phyloP scores from a whole-genome alignment of 1,140 invertebrate genomes.

The Apis florea region DNA sequence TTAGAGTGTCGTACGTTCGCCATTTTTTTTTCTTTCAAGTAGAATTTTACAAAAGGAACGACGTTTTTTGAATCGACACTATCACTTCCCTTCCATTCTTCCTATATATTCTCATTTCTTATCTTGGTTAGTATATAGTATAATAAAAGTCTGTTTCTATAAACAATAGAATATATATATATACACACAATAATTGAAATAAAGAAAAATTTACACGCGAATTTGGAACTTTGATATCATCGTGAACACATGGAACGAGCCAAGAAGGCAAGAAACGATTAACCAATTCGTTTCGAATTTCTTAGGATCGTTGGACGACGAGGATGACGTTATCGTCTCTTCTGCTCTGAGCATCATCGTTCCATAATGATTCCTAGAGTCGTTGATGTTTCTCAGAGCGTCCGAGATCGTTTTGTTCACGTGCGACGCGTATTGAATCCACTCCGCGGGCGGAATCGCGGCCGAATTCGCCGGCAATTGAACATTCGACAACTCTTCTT shows the following conservation, averaged over 20 bases:
- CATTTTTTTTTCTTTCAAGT: no score
- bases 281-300: not conserved
- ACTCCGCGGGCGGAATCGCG: not conserved
- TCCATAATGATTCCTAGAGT: no score
- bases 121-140: not conserved
- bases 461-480: not conserved
- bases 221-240: not conserved
- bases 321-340: not conserved
- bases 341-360: not conserved
- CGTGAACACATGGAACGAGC: not conserved
- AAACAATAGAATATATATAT: conserved; percentile 14
- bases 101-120: no score
- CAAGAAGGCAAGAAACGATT: not conserved
- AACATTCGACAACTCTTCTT: conserved; percentile 1
- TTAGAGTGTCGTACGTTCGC: no score
- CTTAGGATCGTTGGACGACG: not conserved
- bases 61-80: not conserved
- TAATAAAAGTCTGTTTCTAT: conserved; percentile 17
- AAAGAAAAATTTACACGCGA: not conserved
- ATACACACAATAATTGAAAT: not conserved
- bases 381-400: not conserved
- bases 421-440: not conserved
- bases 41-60: no score
- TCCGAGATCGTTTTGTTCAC: conserved; percentile 30
- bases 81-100: not conserved